These are phyloP conservation scores for Tiphia femorata DNA, from an alignment of 2,888 invertebrate genomes.

Conservation along the genomic window DNA sequence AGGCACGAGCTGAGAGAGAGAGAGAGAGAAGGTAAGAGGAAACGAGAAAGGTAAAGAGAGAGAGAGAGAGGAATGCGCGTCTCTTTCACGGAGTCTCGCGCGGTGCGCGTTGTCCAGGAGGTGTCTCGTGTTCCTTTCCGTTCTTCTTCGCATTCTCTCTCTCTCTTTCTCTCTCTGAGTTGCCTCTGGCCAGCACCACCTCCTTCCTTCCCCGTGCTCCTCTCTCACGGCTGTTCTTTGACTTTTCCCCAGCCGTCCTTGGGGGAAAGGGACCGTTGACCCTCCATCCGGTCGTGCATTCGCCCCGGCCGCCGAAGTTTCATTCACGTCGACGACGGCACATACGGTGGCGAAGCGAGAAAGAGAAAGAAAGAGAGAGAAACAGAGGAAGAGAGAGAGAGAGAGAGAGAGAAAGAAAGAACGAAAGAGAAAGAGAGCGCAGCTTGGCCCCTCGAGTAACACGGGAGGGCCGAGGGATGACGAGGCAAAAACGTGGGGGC, in stretches of 20 bases:
- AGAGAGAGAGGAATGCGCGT: not conserved
- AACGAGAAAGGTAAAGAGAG: conserved; percentile 13
- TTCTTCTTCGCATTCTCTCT: not conserved
- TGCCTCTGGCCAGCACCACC: too few species aligned
- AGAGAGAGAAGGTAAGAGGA: conserved; percentile 3
- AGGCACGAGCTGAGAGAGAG: not conserved
- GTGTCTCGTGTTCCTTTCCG: not conserved
- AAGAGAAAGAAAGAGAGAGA: conserved; percentile 10
- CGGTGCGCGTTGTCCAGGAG: not conserved
- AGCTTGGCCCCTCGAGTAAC: too few species aligned
- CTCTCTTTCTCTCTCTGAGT: not conserved
- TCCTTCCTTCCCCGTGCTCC: too few species aligned
- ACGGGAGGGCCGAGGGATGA: too few species aligned
- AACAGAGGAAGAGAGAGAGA: not conserved
- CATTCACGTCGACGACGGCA: too few species aligned
- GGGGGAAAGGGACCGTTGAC: too few species aligned
- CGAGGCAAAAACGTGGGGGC: too few species aligned
- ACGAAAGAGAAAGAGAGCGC: too few species aligned
- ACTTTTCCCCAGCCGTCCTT: too few species aligned
- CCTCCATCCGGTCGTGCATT: too few species aligned
- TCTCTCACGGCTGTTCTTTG: too few species aligned
- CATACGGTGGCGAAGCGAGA: not conserved
- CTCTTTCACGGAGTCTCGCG: not conserved
- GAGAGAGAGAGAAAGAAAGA: not conserved
- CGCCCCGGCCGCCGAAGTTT: too few species aligned